Evolutionary conservation across 2,797 vertebrate genomes (phyloP), one percentile per base, ranked within the genome.

Genomic region (Catharus ustulatus): DNA sequence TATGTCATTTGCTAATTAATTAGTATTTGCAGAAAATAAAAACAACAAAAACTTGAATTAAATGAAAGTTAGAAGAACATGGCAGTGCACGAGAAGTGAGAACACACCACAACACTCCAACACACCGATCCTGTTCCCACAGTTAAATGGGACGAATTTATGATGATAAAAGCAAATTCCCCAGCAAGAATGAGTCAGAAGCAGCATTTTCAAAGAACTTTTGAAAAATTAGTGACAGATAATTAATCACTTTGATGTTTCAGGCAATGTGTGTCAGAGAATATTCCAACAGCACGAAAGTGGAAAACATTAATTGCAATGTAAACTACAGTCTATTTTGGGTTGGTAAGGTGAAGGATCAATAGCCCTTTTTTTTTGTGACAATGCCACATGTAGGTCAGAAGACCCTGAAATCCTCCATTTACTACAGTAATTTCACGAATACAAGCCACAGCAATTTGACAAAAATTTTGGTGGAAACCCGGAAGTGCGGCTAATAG

Each of bases 191-290:
- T 86, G 87, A 92, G 46, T 86, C 92, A 95, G 81, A 78, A 96
- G 96, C 90, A 95, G 95, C 85, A 69, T 90, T 93, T 95, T 94
- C 34, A 90, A 80, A 55, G 55, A 62, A 66, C 16, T 61, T 80
- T n/a, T 10, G 61, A 77, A 91, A 85, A 89, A 63, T 59, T 11
- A 79, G 59, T 64, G 59, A 67, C 30, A 72, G 54, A 21, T 71
- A 94, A 94, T 94, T 69, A 90, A 92, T 90, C 94, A 96, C 95
- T 96, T 97, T 97, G 96, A 96, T 97, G 97, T 96, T 97, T 97
- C 96, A 96, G 71, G 73, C 72, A 89, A 87, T 7, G 18, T 66
- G 71, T 69, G n/a, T 54, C 59, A 73, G 45, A 71, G 62, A 69
- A 66, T 38, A 94, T 5, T 69, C 42, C 79, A 84, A 89, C 11